A percentile compares a stretch with the other conserved stretches of the same genome.
Conservation (phyloP, 1,140 invertebrate genomes). For the Tetragnatha versicolor region DNA sequence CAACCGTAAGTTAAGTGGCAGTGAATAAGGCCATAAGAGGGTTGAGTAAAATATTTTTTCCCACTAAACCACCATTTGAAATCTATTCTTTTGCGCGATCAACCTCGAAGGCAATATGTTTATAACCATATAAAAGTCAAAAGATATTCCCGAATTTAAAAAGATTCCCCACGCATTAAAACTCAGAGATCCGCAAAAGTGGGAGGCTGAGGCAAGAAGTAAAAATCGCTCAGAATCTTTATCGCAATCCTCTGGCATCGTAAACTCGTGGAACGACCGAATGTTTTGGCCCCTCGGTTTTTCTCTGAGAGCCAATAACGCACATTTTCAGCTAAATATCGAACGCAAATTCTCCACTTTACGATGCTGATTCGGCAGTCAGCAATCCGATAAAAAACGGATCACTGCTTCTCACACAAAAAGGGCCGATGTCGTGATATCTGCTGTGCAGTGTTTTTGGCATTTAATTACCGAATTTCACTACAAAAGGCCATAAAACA, state of each 20-base stretch:
- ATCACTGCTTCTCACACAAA: too few species aligned
- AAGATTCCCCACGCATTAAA: not conserved
- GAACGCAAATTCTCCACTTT: conserved; percentile 3
- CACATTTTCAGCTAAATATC: conserved; percentile 20
- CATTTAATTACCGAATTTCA: too few species aligned
- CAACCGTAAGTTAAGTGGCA: too few species aligned
- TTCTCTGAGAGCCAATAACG: not conserved
- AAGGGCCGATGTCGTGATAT: too few species aligned
- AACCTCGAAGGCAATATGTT: too few species aligned
- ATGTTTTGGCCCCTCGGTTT: not conserved
- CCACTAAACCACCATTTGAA: too few species aligned
- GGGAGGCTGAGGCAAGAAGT: too few species aligned
- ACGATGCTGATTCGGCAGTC: conserved; percentile 17
- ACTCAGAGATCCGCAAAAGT: not conserved
- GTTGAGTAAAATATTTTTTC: too few species aligned
- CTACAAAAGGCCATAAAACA: too few species aligned
- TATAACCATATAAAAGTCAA: not conserved
- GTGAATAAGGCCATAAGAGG: too few species aligned
- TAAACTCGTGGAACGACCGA: not conserved
- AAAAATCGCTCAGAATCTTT: not conserved
- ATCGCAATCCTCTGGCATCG: conserved; percentile 3
- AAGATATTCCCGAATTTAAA: not conserved
- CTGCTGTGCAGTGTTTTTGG: too few species aligned
- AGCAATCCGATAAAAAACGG: conserved; percentile 11
- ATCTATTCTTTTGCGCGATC: too few species aligned